A percentile compares a stretch with the other conserved stretches of the same genome.
Conservation (phyloP, 1,140 invertebrate species). For the Drosophila grimshawi region DNA sequence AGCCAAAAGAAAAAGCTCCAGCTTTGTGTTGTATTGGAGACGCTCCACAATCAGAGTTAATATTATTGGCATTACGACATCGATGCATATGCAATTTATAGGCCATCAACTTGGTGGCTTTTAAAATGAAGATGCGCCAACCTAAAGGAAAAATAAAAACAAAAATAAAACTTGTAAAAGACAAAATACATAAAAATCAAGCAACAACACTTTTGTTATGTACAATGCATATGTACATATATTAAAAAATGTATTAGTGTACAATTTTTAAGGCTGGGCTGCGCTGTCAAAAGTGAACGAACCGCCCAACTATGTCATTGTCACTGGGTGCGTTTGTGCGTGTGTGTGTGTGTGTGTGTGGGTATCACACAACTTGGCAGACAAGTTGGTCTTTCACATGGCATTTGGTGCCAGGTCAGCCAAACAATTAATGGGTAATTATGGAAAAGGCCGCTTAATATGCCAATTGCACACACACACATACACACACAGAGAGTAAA, state of each 20-base stretch:
- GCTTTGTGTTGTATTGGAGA: neutral
- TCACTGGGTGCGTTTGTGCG: slow-evolving; percentile 24
- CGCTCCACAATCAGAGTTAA: slow-evolving; percentile 30
- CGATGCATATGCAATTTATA: slow-evolving; percentile 52
- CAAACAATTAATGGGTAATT: slow-evolving; percentile 59
- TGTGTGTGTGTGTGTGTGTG: slow-evolving; percentile 21
- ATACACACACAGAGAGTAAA: too few relatives aligned
- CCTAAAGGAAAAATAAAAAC: neutral
- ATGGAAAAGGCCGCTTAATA: slow-evolving; percentile 35
- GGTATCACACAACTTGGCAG: neutral
- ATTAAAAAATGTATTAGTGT: slow-evolving; percentile 25
- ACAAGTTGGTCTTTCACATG: slow-evolving; percentile 10
- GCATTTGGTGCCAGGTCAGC: slow-evolving; percentile 47
- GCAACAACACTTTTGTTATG: slow-evolving; percentile 1
- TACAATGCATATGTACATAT: slow-evolving; percentile 3
- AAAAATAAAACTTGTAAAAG: slow-evolving; percentile 4
- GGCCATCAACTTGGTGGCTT: slow-evolving; percentile 24
- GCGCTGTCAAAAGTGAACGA: slow-evolving; percentile 50
- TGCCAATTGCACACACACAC: slow-evolving; percentile 24
- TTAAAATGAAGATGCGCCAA: slow-evolving; percentile 28
- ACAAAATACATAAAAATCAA: slow-evolving; percentile 1
- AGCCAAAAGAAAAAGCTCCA: slow-evolving; percentile 24
- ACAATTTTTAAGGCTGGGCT: slow-evolving; percentile 31
- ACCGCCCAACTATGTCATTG: slow-evolving; percentile 49
- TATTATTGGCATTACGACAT: slow-evolving; percentile 41